Evolutionary conservation across 2,797 vertebrate species (phyloP), one percentile per base, ranked within the genome.

Genomic region (Rhadinocentrus ornatus): DNA sequence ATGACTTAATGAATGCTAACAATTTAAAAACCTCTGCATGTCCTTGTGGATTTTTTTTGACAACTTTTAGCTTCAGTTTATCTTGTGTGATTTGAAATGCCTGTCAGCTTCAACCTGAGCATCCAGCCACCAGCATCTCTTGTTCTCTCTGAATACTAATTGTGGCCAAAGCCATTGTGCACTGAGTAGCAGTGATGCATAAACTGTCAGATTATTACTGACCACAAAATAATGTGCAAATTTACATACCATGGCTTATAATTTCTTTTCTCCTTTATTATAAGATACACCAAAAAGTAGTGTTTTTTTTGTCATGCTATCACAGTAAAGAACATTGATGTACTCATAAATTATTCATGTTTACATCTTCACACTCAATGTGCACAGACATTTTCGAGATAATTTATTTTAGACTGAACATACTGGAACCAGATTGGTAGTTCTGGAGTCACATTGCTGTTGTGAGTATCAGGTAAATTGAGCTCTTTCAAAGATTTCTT

Each of bases 71-170:
- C 89, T 92, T 80, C 62, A 67, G 80, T 92, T 91, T 90, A 88
- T 87, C 88, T 89, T 44, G 71, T 80, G 83, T 88, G 87, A 90
- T 92, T 89, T 91, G 89, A 93, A 89, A 68, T 69, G 82, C 88
- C 86, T 92, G 91, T 91, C 89, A 88, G 87, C 78, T 77, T 81
- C 79, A 86, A 86, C 73, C 77, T 84, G 82, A 71, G 86, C 73
- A 50, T 71, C 81, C 88, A 79, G 84, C 82, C 78, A 82, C 89
- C 75, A 80, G 78, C 86, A 85, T 92, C 84, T 80, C 85, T 82
- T 91, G 86, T 88, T 92, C 86, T 90, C 86, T 83, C 74, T 89
- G 90, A 87, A 93, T 93, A 89, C 84, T 93, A 93, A 94, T 93
- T 91, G 85, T 90, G 90, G 86, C 89, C 88, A 88, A 75, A 85